phyloP scores from a whole-genome alignment of 2,113 vertebrate genomes.

The Hippolais icterina region DNA sequence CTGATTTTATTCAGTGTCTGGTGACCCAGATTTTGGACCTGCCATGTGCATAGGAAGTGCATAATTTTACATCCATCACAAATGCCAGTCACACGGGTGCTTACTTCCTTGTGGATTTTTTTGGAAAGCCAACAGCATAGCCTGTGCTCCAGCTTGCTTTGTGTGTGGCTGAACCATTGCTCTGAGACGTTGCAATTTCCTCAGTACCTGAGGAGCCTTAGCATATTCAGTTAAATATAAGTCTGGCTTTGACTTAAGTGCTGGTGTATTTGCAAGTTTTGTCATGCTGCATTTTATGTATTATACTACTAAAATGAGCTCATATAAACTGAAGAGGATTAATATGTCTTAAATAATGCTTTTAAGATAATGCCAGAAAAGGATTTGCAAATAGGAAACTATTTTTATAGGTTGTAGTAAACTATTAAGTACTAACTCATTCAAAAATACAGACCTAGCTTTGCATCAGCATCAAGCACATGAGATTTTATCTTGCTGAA shows the following conservation, averaged over 20 bases:
- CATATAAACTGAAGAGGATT: background rate
- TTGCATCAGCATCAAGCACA: background rate
- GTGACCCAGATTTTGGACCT: background rate
- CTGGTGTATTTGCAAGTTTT: background rate
- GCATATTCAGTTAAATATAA: background rate
- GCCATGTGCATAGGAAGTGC: background rate
- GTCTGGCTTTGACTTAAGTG: background rate
- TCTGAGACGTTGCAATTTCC: background rate
- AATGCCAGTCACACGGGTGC: background rate
- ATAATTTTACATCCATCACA: background rate
- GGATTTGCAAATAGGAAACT: background rate
- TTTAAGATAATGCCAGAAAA: background rate
- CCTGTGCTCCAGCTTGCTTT: background rate
- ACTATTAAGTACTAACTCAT: background rate
- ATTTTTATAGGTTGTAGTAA: background rate
- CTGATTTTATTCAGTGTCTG: background rate
- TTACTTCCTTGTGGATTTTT: background rate
- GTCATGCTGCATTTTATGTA: background rate
- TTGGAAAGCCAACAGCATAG: background rate
- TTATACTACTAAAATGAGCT: background rate
- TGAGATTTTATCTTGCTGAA: background rate
- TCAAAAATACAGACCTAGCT: background rate
- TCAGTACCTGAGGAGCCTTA: background rate
- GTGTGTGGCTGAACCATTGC: background rate
- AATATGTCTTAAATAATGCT: background rate